These are phyloP conservation scores for Oenanthe melanoleuca DNA, from an alignment of 2,113 vertebrate genomes.

Conservation along the genomic window DNA sequence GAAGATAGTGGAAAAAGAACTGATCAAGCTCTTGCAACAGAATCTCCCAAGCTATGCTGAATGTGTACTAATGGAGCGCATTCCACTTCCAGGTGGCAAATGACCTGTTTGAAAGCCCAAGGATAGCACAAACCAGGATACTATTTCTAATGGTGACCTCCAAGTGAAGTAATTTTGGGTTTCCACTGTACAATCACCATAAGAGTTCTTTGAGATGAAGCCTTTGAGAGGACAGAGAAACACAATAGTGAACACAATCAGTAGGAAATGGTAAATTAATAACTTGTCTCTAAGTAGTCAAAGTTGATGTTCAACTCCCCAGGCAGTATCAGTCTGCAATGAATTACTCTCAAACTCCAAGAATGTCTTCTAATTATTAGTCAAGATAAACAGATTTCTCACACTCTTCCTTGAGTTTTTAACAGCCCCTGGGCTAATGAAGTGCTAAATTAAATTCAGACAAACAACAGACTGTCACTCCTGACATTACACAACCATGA, in stretches of 20 bases:
- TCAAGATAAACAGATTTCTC: slow-evolving; percentile 37
- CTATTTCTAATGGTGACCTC: neutral
- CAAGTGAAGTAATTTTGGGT: neutral
- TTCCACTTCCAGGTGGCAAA: neutral
- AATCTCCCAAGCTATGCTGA: neutral
- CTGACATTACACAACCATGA: neutral
- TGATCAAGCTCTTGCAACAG: neutral
- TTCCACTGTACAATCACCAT: neutral
- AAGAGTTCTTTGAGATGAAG: neutral
- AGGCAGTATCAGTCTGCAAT: slow-evolving; percentile 41
- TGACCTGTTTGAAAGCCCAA: neutral
- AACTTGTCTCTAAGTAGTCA: slow-evolving; percentile 6
- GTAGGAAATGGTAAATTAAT: slow-evolving; percentile 16
- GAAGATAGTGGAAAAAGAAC: neutral
- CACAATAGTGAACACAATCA: neutral
- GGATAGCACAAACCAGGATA: neutral
- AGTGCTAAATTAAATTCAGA: slow-evolving; percentile 65
- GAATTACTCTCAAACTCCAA: slow-evolving; percentile 38
- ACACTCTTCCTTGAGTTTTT: slow-evolving; percentile 44
- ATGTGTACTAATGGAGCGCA: neutral
- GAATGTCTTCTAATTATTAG: slow-evolving; percentile 52
- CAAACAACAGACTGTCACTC: slow-evolving; percentile 14
- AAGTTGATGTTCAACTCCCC: slow-evolving; percentile 61
- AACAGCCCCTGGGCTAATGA: slow-evolving; percentile 65
- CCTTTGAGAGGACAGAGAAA: neutral